phyloP scores from a whole-genome alignment of 2,888 invertebrate species.

The Hirtodrosophila histrioides region DNA sequence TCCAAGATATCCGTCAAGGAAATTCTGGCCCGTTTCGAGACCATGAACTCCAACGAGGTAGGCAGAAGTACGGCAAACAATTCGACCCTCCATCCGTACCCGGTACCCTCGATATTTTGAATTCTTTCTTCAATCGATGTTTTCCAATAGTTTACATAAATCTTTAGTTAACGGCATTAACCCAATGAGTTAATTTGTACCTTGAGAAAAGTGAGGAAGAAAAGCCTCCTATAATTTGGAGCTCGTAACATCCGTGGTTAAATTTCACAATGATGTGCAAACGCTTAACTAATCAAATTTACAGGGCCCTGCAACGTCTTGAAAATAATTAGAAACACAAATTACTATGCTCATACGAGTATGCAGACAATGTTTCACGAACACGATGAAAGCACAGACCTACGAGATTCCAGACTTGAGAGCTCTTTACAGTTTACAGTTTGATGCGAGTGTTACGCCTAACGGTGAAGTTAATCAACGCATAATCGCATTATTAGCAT shows the following conservation, averaged over 20 bases:
- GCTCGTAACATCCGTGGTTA: slow-evolving; percentile 10
- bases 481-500: slow-evolving; percentile 73
- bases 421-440: slow-evolving; percentile 51
- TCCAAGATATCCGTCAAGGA: slow-evolving; percentile 93
- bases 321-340: slow-evolving; percentile 31
- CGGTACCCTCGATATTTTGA: too few species aligned
- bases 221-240: background rate
- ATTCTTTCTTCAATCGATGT: too few species aligned
- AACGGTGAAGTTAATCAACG: slow-evolving; percentile 68
- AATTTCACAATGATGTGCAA: slow-evolving; percentile 6
- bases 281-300: slow-evolving; percentile 1
- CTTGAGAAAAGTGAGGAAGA: too few species aligned
- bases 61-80: too few species aligned
- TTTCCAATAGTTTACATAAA: too few species aligned
- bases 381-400: background rate
- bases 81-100: too few species aligned
- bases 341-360: slow-evolving; percentile 19
- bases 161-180: too few species aligned
- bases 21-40: slow-evolving; percentile 92
- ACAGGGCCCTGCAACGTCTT: background rate
- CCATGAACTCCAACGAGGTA: slow-evolving; percentile 85
- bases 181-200: too few species aligned
- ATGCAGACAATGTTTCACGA: slow-evolving; percentile 6
- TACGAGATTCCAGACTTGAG: background rate
- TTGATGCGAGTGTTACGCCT: slow-evolving; percentile 34